Base-by-base conservation (phyloP, 2,113 vertebrate genomes). In the Octodon degus region DNA sequence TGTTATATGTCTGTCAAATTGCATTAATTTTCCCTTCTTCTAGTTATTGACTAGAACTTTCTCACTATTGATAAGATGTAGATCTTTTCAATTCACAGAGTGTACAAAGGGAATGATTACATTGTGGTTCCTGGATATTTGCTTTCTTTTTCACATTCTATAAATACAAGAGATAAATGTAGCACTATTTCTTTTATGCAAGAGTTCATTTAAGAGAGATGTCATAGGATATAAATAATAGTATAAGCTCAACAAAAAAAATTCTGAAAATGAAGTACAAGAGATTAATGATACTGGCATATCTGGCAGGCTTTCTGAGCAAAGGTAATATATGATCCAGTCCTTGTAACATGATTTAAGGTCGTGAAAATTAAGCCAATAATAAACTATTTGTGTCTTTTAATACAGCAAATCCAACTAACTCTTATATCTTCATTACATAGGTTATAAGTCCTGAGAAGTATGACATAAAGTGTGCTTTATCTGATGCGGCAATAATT, bases 371-470 rank as follows among this genome's bases (percentile, higher is more conserved):
- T 32, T 76, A 43, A 90, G 20, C 32, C 16, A 43, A 20, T 84
- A 77, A 91, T 81, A 93, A 96, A n/a, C 34, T 62, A 14, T 68
- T 91, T 96, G 96, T 90, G 83, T 91, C 55, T 95, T 53, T 58
- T 98, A 63, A 93, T 97, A 93, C 94, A 27, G 63, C n/a, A 97
- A 72, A 68, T 95, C 74, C 68, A 95, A 55, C 67, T 97, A 70
- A 97, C 96, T 94, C 60, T 98, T 98, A 50, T 96, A 53, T 95
- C 97, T 98, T 98, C 0, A 0, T 97, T 97, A 88, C 91, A 90
- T 98, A 99, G 99, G 97, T 99, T 34, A 99, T 99, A 96, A 99
- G 99, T 87, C 99, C 99, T 90, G 99, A 99, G 97, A 99, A 99
- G 97, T 99, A 99, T 0, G 99, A 99, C 97, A 99, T 99, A 89